Conservation (phyloP, 2,888 invertebrate genomes). For the Pseudeuparius sepicola region DNA sequence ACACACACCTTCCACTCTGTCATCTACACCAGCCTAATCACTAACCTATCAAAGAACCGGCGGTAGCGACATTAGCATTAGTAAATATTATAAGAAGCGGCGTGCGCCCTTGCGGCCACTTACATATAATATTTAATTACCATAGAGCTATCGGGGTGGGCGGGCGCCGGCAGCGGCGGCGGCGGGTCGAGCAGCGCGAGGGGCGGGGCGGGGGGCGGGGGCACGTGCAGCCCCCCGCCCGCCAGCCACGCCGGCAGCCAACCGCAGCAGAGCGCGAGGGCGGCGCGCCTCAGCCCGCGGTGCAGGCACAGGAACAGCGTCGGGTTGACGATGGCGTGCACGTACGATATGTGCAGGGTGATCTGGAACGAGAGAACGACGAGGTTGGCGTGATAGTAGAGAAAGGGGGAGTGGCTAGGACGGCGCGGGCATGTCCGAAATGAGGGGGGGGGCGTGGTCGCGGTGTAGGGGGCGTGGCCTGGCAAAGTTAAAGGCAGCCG, state of each 20-base stretch:
- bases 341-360: slow-evolving; percentile 77
- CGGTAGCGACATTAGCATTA: too few species aligned
- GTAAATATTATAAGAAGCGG: too few species aligned
- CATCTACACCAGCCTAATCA: too few species aligned
- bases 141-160: slow-evolving; percentile 43
- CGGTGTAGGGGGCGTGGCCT: too few species aligned
- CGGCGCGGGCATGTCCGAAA: too few species aligned
- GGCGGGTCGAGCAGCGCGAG: slow-evolving; percentile 54
- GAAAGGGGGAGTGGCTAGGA: too few species aligned
- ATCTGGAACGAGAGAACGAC: slow-evolving; percentile 52
- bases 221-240: slow-evolving; percentile 41
- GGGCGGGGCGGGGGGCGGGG: slow-evolving; percentile 51
- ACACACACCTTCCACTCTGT: too few species aligned
- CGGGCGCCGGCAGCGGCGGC: slow-evolving; percentile 41
- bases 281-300: slow-evolving; percentile 61
- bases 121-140: slow-evolving; percentile 47
- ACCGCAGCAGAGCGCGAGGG: slow-evolving; percentile 66
- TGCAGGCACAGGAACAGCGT: slow-evolving; percentile 70
- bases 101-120: too few species aligned
- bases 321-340: slow-evolving; percentile 78
- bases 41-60: too few species aligned
- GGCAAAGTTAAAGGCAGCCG: too few species aligned
- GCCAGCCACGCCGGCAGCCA: slow-evolving; percentile 38
- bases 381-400: too few species aligned
- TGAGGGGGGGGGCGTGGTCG: too few species aligned